Conservation (phyloP, 2,113 vertebrate species). For the Silurus asotus region DNA sequence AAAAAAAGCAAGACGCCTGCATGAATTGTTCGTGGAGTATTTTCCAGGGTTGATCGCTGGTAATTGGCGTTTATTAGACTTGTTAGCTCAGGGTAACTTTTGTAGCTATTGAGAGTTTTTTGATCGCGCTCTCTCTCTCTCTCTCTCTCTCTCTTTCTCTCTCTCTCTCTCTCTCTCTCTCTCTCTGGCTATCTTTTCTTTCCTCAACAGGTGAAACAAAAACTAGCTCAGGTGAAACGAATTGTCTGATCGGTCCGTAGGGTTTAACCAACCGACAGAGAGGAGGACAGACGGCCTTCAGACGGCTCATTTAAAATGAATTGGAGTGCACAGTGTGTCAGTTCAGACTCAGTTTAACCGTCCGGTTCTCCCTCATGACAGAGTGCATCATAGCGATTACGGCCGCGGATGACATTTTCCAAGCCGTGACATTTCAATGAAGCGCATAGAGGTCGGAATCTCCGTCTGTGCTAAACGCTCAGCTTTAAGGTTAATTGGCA, state of each 20-base stretch:
- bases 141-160: too few relatives aligned
- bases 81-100: conserved; percentile 72
- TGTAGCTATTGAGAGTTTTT: conserved; percentile 35
- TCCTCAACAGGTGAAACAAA: not conserved
- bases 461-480: conserved; percentile 34
- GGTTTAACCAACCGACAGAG: conserved; percentile 18
- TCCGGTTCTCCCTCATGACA: conserved; percentile 35
- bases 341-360: conserved; percentile 30
- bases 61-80: conserved; percentile 72
- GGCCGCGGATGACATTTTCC: conserved; percentile 50
- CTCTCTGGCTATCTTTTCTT: not conserved
- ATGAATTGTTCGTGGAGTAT: conserved; percentile 63
- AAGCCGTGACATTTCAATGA: conserved; percentile 56
- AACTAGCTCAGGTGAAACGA: conserved; percentile 19
- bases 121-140: not conserved
- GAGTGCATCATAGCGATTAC: conserved; percentile 45
- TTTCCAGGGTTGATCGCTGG: conserved; percentile 68
- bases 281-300: conserved; percentile 30
- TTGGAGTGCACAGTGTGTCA: conserved; percentile 13
- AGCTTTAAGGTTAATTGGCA: conserved; percentile 57
- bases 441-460: conserved; percentile 20
- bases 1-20: conserved; percentile 60
- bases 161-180: not conserved
- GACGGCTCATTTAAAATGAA: conserved; percentile 40
- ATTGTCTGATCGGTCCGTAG: not conserved